Conservation (phyloP, 1,140 invertebrate genomes). For the Caenorhabditis tropicalis region DNA sequence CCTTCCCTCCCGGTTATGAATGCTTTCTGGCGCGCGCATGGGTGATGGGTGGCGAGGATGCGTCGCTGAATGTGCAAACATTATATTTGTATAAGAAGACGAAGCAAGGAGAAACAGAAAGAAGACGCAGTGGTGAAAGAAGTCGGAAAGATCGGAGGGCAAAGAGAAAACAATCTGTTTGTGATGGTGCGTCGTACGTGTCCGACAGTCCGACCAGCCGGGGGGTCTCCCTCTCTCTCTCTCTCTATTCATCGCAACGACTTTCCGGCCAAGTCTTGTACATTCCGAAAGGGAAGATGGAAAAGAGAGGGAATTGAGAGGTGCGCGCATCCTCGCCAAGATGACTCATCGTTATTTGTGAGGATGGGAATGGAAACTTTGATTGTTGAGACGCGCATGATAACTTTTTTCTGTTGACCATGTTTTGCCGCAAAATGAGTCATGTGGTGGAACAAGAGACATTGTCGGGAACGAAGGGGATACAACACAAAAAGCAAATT, state of each 20-base stretch:
- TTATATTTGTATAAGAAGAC: conserved; percentile 43
- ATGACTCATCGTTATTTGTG: background rate
- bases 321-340: conserved; percentile 18
- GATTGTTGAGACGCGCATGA: background rate
- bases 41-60: conserved; percentile 28
- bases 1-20: background rate
- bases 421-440: conserved; percentile 42
- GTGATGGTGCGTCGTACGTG: conserved; percentile 37
- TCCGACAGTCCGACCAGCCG: conserved; percentile 36
- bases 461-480: background rate
- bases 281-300: conserved; percentile 8
- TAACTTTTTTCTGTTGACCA: conserved; percentile 39
- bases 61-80: conserved; percentile 37
- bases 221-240: background rate
- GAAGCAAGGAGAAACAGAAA: background rate
- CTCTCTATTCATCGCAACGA: background rate
- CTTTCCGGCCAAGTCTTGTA: conserved; percentile 32
- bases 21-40: conserved; percentile 41
- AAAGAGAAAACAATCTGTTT: conserved; percentile 45
- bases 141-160: background rate
- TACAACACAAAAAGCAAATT: background rate
- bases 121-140: background rate
- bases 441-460: background rate
- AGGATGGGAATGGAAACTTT: background rate
- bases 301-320: background rate